phyloP scores from a whole-genome alignment of 53 echinoderm and acorn worm genomes.

The Crossaster papposus region DNA sequence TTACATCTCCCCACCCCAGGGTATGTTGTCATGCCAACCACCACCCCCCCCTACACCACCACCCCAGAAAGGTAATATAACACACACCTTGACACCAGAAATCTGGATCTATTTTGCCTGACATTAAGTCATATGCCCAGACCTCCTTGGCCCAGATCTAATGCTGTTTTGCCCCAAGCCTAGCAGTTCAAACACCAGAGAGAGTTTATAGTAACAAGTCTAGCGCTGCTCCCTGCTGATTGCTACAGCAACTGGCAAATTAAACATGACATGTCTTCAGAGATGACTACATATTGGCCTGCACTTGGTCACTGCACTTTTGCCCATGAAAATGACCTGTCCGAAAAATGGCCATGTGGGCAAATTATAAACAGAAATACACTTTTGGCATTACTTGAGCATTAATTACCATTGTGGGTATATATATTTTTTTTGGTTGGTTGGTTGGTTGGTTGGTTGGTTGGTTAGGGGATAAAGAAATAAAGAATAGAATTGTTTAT shows the following conservation, averaged over 20 bases:
- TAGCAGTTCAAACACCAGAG: conserved; percentile 17
- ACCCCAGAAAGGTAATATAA: conserved; percentile 22
- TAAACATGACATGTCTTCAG: conserved; percentile 48
- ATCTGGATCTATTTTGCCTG: neutral
- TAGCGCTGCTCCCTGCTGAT: conserved; percentile 2
- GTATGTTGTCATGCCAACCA: conserved; percentile 3
- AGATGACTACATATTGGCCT: neutral
- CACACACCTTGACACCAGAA: neutral
- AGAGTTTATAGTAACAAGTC: conserved; percentile 3
- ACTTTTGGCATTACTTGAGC: neutral
- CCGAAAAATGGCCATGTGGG: neutral
- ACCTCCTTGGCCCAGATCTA: conserved; percentile 28
- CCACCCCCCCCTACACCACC: neutral
- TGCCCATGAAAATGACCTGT: neutral
- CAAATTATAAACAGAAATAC: neutral
- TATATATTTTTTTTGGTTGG: no score
- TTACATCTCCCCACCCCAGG: conserved; percentile 19
- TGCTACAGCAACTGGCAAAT: conserved; percentile 28
- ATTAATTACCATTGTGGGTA: no score
- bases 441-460: no score
- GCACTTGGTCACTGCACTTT: neutral
- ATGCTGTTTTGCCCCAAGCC: conserved; percentile 3
- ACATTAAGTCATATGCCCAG: neutral
- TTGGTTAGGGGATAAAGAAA: no score
- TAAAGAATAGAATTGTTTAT: no score